Percentiles rank a stretch among this genome's conserved stretches.
phyloP scores from a whole-genome alignment of 2,888 invertebrate genomes.

The Harpagoxenus sublaevis region DNA sequence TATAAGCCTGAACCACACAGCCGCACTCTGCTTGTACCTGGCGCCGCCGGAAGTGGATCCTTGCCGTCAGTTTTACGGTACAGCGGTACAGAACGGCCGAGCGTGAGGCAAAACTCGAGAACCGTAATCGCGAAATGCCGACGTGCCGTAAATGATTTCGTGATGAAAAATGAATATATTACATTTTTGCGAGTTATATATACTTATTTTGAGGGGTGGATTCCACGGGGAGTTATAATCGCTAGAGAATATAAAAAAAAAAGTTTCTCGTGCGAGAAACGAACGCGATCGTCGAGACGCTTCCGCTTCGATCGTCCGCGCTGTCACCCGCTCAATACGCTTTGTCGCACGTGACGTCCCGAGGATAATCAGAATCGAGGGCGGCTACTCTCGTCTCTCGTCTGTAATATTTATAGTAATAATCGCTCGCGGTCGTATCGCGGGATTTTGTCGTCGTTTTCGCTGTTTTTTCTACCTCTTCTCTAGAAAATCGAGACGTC shows the following conservation, averaged over 20 bases:
- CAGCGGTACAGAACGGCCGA: constrained; percentile 38
- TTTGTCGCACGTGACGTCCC: constrained; percentile 42
- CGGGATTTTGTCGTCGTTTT: constrained; percentile 81
- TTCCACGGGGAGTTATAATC: constrained; percentile 23
- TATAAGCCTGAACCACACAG: constrained; percentile 38
- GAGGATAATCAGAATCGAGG: constrained; percentile 54
- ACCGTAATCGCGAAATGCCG: constrained; percentile 29
- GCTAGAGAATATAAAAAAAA: not conserved
- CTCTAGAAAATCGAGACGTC: constrained; percentile 80
- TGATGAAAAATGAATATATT: constrained; percentile 17
- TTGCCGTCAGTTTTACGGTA: constrained; percentile 12
- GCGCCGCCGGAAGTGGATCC: constrained; percentile 66
- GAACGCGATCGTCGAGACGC: constrained; percentile 47
- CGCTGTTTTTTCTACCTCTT: constrained; percentile 84
- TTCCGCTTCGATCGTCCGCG: constrained; percentile 51
- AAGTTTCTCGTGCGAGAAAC: constrained; percentile 12
- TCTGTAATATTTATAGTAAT: constrained; percentile 70
- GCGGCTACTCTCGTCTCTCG: constrained; percentile 53
- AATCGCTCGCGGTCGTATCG: constrained; percentile 69
- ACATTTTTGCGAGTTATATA: constrained; percentile 34
- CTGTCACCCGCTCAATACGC: constrained; percentile 42
- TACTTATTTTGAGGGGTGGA: constrained; percentile 39
- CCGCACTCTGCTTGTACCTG: constrained; percentile 61
- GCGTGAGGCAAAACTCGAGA: constrained; percentile 53
- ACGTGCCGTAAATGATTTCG: constrained; percentile 30